Evolutionary conservation across 2,797 vertebrate species (phyloP).

Genomic region (Phalloptychus januarius): DNA sequence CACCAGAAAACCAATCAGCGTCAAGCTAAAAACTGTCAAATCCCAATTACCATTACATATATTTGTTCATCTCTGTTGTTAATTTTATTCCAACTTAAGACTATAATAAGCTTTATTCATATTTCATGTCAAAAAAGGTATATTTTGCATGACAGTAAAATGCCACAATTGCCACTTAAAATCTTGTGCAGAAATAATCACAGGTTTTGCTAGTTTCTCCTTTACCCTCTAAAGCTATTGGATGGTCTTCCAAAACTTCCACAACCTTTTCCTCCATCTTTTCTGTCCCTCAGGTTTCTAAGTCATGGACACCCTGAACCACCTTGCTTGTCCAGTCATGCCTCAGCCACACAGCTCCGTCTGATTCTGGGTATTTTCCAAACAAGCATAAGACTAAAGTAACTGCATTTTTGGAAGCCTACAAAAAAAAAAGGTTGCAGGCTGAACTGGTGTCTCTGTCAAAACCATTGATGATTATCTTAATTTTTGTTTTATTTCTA

Average conservation of each 20-base stretch:
- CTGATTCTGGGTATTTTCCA: slow-evolving; percentile 21
- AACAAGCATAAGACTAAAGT: slow-evolving; percentile 12
- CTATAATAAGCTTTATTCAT: background rate
- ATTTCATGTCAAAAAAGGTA: background rate
- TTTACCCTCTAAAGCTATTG: background rate
- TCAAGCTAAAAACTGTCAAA: background rate
- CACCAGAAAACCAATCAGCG: background rate
- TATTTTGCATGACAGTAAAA: background rate
- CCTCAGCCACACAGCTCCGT: slow-evolving; percentile 23
- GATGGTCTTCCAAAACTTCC: background rate
- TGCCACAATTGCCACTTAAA: background rate
- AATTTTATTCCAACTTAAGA: background rate
- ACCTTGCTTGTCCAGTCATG: slow-evolving; percentile 46
- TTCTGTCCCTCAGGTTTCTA: slow-evolving; percentile 12
- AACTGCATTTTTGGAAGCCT: slow-evolving; percentile 8
- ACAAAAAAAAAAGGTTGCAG: background rate
- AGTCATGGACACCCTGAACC: slow-evolving; percentile 29
- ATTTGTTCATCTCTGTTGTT: background rate
- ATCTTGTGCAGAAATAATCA: background rate
- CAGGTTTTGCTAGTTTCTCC: background rate
- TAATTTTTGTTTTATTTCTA: slow-evolving; percentile 4
- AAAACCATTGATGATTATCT: slow-evolving; percentile 4
- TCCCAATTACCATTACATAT: background rate
- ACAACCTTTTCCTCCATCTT: background rate
- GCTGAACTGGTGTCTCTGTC: background rate